A percentile compares a stretch with the other conserved stretches of the same genome.
phyloP scores from a whole-genome alignment of 2,113 vertebrate species.

The Sylvia atricapilla region DNA sequence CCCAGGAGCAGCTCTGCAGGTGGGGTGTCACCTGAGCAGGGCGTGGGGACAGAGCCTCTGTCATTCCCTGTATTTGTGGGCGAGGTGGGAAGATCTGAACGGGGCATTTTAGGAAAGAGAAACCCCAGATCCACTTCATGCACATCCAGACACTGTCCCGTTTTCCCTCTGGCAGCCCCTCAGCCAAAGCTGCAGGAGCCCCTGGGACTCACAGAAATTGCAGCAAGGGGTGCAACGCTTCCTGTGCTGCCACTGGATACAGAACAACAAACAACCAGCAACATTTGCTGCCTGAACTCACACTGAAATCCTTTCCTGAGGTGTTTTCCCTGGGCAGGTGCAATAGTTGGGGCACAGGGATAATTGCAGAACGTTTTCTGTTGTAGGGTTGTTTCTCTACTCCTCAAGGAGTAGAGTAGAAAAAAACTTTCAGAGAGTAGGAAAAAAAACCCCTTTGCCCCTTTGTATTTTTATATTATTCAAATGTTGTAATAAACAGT shows the following conservation, averaged over 20 bases:
- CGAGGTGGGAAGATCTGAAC: background rate
- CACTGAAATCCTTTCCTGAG: background rate
- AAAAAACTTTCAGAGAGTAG: background rate
- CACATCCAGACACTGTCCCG: fast-evolving
- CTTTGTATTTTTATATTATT: too few species aligned
- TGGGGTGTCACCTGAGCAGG: background rate
- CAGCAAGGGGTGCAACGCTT: background rate
- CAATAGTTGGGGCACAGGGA: background rate
- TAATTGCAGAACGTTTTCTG: fast-evolving
- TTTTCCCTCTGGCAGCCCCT: background rate
- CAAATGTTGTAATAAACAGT: background rate
- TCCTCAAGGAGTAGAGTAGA: background rate
- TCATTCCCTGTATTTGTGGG: fast-evolving
- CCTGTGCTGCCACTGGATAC: fast-evolving
- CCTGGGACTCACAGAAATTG: fast-evolving
- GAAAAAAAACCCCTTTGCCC: background rate
- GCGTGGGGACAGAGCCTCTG: background rate
- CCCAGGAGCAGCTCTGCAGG: background rate
- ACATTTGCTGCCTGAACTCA: fast-evolving
- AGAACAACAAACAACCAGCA: background rate
- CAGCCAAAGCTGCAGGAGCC: background rate
- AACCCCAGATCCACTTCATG: background rate
- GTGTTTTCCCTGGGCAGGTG: background rate
- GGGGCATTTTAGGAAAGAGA: background rate
- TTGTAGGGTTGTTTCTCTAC: background rate